Base-by-base conservation (phyloP, 2,797 vertebrate species). In the Melopsittacus undulatus region DNA sequence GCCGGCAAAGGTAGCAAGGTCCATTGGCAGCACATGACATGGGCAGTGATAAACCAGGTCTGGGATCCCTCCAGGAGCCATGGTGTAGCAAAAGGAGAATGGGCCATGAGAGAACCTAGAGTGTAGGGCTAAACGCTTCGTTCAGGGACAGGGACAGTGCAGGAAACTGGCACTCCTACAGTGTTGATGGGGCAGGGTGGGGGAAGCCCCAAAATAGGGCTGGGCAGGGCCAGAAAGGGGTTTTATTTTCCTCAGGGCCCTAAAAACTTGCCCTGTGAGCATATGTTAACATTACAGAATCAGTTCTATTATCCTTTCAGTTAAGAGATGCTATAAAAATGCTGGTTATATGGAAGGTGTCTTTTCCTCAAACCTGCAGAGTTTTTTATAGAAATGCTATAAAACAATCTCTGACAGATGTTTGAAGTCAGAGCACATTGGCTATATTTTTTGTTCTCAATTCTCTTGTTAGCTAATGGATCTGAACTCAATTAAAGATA, bases 141-240 rank as follows among this genome's bases (percentile, higher is more conserved):
- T 18, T 15, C 43, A 62, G 14, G 11, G 4, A 29, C 9, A 26
- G 9, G 29, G 11, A 22, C 36, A 26, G 23, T 32, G 9, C 27
- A 78, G 13, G 38, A 43, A 87, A 52, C 0, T 10, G 11, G 11
- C 16, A 29, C 4, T 59, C 15, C 38, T 24, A 1, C 1, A 9
- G 4, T 43, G 3, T 3, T 21, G 6, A 9, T 42, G 36, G 12
- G 11, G 1, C 11, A 63, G 21, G 7, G 18, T 13, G 9, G 8
- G 3, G 8, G 2, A 1, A 66, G 2, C 20, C 2, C 16, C 20
- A 7, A 81, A 10, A 4, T 18, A 8, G 5, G 19, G 5, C 38
- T 89, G 19, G 11, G 4, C 0, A 5, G 32, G 27, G 5, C 3
- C 26, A 26, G 11, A 5, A 32, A 75, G 22, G 5, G 4, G 19